These are phyloP conservation scores for Cricetomys ansorgei DNA, from an alignment of 2,113 vertebrate species.

Conservation along the genomic window DNA sequence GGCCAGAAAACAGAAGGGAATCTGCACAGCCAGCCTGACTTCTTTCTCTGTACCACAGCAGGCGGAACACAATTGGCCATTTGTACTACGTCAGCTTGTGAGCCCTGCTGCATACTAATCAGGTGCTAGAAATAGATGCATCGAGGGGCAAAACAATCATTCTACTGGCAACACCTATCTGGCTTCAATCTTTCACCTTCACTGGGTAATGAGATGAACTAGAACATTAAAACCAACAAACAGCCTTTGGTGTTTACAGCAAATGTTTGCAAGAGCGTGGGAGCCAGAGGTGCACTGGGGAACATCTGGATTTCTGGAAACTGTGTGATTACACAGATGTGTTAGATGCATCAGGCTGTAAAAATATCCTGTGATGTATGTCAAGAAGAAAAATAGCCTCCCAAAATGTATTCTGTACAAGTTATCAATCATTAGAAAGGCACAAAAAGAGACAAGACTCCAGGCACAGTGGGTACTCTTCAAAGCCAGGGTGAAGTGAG, in stretches of 20 bases:
- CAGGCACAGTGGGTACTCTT: background rate
- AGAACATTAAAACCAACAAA: conserved; percentile 91
- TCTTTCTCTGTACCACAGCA: conserved; percentile 67
- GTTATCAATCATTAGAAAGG: conserved; percentile 81
- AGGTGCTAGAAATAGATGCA: conserved; percentile 83
- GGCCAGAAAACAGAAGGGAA: conserved; percentile 22
- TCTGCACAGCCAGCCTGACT: background rate
- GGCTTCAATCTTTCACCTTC: conserved; percentile 89
- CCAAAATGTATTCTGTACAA: conserved; percentile 75
- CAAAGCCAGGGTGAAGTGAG: background rate
- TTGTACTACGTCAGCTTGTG: conserved; percentile 75
- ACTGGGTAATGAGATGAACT: conserved; percentile 88
- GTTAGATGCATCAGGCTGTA: conserved; percentile 87
- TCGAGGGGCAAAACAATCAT: conserved; percentile 80
- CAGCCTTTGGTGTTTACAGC: conserved; percentile 90
- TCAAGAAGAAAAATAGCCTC: conserved; percentile 80
- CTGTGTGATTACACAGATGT: conserved; percentile 89
- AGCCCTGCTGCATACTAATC: conserved; percentile 84
- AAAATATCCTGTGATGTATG: conserved; percentile 86
- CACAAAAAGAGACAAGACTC: conserved; percentile 61
- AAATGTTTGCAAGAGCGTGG: conserved; percentile 86
- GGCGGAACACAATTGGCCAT: conserved; percentile 77
- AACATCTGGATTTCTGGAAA: conserved; percentile 90
- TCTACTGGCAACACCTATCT: conserved; percentile 85
- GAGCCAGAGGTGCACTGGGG: conserved; percentile 87